Percentiles rank a stretch among this genome's conserved stretches.
These are phyloP conservation scores for Procavia capensis DNA, from an alignment of 2,113 vertebrate genomes.

Conservation along the genomic window DNA sequence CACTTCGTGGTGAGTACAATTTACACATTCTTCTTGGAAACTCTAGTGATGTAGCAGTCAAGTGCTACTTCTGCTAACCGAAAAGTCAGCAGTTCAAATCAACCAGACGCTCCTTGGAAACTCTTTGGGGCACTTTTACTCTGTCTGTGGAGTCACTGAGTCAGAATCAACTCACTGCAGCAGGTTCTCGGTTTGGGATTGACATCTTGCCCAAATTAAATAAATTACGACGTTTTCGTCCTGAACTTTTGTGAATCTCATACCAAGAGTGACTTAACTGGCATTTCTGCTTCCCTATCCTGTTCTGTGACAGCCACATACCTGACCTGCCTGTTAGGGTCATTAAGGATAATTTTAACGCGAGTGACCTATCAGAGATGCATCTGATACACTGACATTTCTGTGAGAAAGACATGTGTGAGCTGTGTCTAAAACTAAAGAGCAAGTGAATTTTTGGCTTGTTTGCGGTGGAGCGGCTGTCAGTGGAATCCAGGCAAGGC, in stretches of 20 bases:
- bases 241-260: background rate
- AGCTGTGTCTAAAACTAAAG: background rate
- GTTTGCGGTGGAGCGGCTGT: background rate
- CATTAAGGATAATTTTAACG: background rate
- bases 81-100: no score
- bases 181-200: no score
- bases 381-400: background rate
- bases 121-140: no score
- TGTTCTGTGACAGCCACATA: background rate
- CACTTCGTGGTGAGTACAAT: background rate
- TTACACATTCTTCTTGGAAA: background rate
- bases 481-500: background rate
- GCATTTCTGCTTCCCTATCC: background rate
- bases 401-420: background rate
- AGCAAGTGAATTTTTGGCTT: background rate
- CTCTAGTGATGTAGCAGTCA: no score
- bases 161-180: no score
- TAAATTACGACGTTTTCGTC: background rate
- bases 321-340: background rate
- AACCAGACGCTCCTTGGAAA: no score
- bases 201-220: background rate
- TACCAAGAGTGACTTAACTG: background rate
- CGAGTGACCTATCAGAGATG: background rate
- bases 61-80: no score
- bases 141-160: no score